phyloP scores from a whole-genome alignment of 1,140 invertebrate genomes.

The Lucilia sericata region DNA sequence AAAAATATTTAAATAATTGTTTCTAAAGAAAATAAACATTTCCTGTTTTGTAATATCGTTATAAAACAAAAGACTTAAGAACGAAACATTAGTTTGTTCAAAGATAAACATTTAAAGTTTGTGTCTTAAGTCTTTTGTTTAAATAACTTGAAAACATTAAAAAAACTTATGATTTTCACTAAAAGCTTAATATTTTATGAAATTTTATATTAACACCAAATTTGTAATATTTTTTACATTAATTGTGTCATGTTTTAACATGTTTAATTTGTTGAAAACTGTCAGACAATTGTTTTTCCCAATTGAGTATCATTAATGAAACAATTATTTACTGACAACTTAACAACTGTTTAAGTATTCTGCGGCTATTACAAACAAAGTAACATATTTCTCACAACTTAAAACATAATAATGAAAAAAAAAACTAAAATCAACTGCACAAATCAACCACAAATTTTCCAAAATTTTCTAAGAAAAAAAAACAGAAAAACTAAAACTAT shows the following conservation, averaged over 20 bases:
- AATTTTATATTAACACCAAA: background rate
- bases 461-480: background rate
- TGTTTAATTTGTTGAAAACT: background rate
- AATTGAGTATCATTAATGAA: background rate
- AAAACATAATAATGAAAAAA: background rate
- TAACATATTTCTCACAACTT: too few species aligned
- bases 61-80: too few species aligned
- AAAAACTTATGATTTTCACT: too few species aligned
- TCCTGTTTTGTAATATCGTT: too few species aligned
- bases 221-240: background rate
- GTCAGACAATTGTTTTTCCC: background rate
- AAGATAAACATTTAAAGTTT: background rate
- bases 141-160: too few species aligned
- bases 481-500: background rate
- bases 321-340: slow-evolving; percentile 16
- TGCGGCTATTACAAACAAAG: background rate
- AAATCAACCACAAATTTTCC: slow-evolving; percentile 6
- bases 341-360: slow-evolving; percentile 11
- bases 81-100: too few species aligned
- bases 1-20: too few species aligned
- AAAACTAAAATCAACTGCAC: background rate
- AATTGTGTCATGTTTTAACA: slow-evolving; percentile 8
- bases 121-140: background rate
- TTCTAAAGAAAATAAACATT: too few species aligned
- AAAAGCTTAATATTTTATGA: too few species aligned